Base-by-base conservation (phyloP, 2,797 vertebrate genomes). In the Setipinna tenuifilis region DNA sequence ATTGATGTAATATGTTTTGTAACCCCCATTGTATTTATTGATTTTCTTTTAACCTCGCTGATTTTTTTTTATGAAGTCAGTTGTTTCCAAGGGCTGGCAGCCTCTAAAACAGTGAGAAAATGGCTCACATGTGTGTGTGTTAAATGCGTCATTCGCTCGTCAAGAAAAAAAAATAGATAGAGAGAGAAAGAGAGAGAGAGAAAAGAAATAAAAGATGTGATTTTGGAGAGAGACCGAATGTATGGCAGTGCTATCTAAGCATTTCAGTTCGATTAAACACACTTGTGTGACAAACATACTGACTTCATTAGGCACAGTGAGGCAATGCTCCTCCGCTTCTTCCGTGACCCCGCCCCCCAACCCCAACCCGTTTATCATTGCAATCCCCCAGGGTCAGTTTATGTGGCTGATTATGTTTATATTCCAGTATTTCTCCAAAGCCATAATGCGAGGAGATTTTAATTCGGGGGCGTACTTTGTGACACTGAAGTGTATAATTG, bases 71-170 rank as follows among this genome's bases (percentile, higher is more conserved):
- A 86, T 89, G 82, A 86, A 86, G 91, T 65, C 86, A 90, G 88
- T 92, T 91, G 92, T 94, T 94, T 93, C 90, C 91, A 88, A 88
- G 86, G 25, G 85, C 89, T 94, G 90, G 85, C 91, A 91, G 87
- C 88, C 85, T 84, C 89, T 93, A 88, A 94, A 93, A 93, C 90
- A 88, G 87, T 86, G 87, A 88, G 85, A 87, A 87, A 90, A 89
- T 83, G 87, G 89, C 81, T 89, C 88, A 88, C 86, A 85, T 92
- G 91, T 92, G 91, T 91, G 31, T 91, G 78, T 88, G 90, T 90
- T 90, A 90, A 90, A 86, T 92, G 89, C 89, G 85, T 91, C 87
- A 91, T 91, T 91, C 85, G 90, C 71, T 84, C 86, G 83, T 86
- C 28, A 84, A 86, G 82, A 78, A 78, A 19, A 41, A 21, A 44